Base-by-base conservation (phyloP, 2,113 vertebrate genomes). In the Actenoides hombroni region DNA sequence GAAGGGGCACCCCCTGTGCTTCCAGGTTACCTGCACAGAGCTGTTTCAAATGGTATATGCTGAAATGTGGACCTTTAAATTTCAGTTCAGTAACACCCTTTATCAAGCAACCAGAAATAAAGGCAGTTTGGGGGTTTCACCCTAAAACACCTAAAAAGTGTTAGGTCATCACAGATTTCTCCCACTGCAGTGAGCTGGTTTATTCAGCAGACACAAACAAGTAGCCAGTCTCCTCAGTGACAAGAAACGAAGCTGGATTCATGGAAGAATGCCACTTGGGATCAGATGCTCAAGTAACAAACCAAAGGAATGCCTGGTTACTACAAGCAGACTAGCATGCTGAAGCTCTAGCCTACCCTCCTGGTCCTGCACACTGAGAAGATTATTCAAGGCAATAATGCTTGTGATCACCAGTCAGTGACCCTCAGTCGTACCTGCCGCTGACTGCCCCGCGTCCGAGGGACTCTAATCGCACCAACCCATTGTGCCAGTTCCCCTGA, bases 201-300 rank as follows among this genome's bases (percentile, higher is more conserved):
- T 95, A 93, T 90, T 79, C 86, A 96, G 85, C 69, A 96, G 95
- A 96, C 95, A 95, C 86, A 96, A 97, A 95, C 94, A 97, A 97
- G 88, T 92, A 97, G 96, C 96, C 96, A 97, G 93, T 97, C 96
- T 96, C 61, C 65, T 93, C 83, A 83, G 76, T 9, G 89, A 88
- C 61, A 76, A 2, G 11, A 74, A 76, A 78, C 31, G n/a, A 85
- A 69, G 74, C 57, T 81, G 53, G 68, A 71, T 81, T 70, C 15
- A 35, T 11, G 13, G 46, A 89, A 48, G n/a, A 93, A 81, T 19
- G 57, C 42, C 37, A 20, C 54, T 88, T 53, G 0, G 0, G 71
- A 70, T 37, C 21, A 44, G 57, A 67, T 88, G 61, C 77, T 74
- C 49, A 40, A 77, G 80, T 48, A 70, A 63, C 60, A 71, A 88